phyloP scores from a whole-genome alignment of 2,113 vertebrate genomes.

The Aythya baeri region DNA sequence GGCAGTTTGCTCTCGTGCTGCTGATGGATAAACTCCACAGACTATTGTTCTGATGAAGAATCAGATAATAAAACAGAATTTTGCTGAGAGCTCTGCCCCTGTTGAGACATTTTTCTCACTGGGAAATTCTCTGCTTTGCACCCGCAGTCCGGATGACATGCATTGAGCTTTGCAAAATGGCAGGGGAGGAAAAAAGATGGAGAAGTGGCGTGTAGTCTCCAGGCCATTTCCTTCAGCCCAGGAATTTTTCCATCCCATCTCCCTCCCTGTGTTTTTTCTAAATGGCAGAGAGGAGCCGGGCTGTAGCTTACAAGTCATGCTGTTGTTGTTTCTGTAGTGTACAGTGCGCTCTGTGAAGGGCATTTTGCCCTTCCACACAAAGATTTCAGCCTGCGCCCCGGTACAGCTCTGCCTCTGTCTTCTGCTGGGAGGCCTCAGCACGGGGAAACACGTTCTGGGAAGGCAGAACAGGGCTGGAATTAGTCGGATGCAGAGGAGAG shows the following conservation, averaged over 20 bases:
- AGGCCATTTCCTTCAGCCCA: neutral
- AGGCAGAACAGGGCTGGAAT: neutral
- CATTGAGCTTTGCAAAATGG: neutral
- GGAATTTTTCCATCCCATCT: neutral
- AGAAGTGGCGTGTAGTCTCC: neutral
- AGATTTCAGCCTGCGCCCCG: neutral
- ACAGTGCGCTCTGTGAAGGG: neutral
- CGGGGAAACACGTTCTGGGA: constrained; percentile 16
- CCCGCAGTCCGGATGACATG: neutral
- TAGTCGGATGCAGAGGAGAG: neutral
- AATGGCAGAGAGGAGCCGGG: neutral
- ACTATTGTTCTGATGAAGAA: neutral
- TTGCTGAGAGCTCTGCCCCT: neutral
- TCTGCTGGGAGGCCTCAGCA: constrained; percentile 45
- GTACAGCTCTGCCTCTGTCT: neutral
- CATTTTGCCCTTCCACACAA: constrained; percentile 2
- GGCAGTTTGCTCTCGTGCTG: neutral
- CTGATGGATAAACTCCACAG: neutral
- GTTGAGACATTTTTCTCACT: neutral
- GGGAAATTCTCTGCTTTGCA: neutral
- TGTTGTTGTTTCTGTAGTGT: neutral
- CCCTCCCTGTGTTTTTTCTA: neutral
- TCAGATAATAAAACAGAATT: neutral
- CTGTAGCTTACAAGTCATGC: neutral
- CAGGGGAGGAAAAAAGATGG: neutral